Evolutionary conservation across 2,797 vertebrate genomes (phyloP).

Genomic region (Enteromius viviparus): DNA sequence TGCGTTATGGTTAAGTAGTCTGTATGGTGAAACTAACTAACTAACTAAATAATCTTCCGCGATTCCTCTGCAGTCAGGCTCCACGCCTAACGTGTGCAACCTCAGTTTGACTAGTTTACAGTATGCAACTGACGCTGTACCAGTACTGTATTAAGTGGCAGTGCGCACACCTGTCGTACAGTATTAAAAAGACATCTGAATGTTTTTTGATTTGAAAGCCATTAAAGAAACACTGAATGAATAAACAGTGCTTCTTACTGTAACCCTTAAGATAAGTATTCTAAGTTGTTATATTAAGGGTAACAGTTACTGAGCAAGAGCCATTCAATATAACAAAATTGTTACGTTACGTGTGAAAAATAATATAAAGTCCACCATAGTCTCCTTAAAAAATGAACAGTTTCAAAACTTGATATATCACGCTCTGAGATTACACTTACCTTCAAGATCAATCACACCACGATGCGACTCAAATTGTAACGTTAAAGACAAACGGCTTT

Average conservation of each 20-base stretch:
- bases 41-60: too few relatives aligned
- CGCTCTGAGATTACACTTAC: conserved; percentile 44
- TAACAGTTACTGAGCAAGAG: not conserved
- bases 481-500: not conserved
- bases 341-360: not conserved
- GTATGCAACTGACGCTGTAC: too few relatives aligned
- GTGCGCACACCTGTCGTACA: too few relatives aligned
- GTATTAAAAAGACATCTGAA: not conserved
- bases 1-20: too few relatives aligned
- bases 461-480: not conserved
- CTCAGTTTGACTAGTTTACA: too few relatives aligned
- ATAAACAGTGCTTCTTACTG: not conserved
- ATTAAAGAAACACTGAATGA: not conserved
- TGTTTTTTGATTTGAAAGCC: not conserved
- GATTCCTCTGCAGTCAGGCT: too few relatives aligned
- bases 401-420: not conserved
- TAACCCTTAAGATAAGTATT: not conserved
- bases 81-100: too few relatives aligned
- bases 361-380: not conserved
- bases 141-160: not conserved
- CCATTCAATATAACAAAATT: not conserved
- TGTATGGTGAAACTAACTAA: too few relatives aligned
- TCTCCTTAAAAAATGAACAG: not conserved
- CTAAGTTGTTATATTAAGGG: not conserved
- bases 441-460: not conserved